phyloP scores from a whole-genome alignment of 2,888 invertebrate genomes.

The Axea sp. region DNA sequence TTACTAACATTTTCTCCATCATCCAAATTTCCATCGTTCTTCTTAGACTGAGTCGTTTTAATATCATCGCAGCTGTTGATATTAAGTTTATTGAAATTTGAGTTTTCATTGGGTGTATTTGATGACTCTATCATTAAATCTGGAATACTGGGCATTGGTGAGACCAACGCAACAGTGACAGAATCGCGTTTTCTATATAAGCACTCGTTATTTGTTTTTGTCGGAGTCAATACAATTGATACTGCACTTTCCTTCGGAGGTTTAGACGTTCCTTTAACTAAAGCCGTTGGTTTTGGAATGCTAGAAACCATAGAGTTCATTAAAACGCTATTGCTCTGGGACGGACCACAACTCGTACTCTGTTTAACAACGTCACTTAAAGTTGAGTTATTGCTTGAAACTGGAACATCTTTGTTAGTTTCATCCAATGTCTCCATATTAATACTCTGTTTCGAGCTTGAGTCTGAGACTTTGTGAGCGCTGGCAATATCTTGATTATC shows the following conservation, averaged over 20 bases:
- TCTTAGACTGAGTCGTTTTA: slow-evolving; percentile 81
- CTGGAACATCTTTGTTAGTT: slow-evolving; percentile 2
- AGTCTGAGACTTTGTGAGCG: slow-evolving; percentile 3
- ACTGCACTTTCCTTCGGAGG: slow-evolving; percentile 81
- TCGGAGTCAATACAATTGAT: slow-evolving; percentile 80
- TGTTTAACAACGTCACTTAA: slow-evolving; percentile 22
- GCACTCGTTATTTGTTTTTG: slow-evolving; percentile 78
- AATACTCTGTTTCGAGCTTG: slow-evolving; percentile 22
- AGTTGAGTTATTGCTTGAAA: slow-evolving; percentile 26
- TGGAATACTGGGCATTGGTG: slow-evolving; percentile 86
- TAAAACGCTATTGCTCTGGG: slow-evolving; percentile 53
- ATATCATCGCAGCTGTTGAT: slow-evolving; percentile 84
- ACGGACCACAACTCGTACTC: slow-evolving; percentile 31
- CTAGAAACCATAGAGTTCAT: slow-evolving; percentile 81
- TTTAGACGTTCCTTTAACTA: slow-evolving; percentile 94
- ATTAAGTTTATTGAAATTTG: slow-evolving; percentile 87
- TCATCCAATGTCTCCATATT: too few relatives aligned
- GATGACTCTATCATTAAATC: slow-evolving; percentile 85
- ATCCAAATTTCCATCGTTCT: slow-evolving; percentile 79
- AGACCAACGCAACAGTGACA: slow-evolving; percentile 82
- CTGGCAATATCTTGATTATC: slow-evolving; percentile 24
- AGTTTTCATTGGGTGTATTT: slow-evolving; percentile 82
- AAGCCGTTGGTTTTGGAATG: slow-evolving; percentile 94
- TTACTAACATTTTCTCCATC: slow-evolving; percentile 78
- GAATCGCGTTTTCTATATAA: slow-evolving; percentile 75